phyloP scores from a whole-genome alignment of 2,797 vertebrate genomes.

The Poeciliopsis paucimaculata region DNA sequence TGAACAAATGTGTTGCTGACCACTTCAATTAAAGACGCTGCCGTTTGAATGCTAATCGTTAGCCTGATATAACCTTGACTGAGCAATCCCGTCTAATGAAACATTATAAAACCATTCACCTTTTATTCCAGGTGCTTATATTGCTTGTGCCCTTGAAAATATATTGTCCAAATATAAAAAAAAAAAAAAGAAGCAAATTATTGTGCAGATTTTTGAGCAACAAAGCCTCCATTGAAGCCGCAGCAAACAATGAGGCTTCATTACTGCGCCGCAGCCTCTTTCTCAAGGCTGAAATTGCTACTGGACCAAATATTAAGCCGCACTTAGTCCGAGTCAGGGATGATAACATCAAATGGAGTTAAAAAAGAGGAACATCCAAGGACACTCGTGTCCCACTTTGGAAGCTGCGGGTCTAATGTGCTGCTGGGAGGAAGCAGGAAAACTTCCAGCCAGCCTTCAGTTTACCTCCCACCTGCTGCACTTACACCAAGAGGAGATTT shows the following conservation, averaged over 20 bases:
- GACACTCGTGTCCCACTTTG: constrained; percentile 51
- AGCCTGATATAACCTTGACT: constrained; percentile 44
- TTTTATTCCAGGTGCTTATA: constrained; percentile 47
- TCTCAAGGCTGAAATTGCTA: constrained; percentile 64
- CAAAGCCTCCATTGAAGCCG: constrained; percentile 53
- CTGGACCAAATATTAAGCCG: constrained; percentile 58
- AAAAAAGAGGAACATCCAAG: constrained; percentile 52
- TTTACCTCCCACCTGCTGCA: constrained; percentile 59
- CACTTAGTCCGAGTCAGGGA: constrained; percentile 46
- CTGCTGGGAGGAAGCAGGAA: constrained; percentile 30
- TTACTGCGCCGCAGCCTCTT: constrained; percentile 39
- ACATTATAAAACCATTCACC: constrained; percentile 49
- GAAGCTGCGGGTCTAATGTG: constrained; percentile 46
- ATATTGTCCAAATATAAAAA: constrained; percentile 32
- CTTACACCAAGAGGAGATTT: constrained; percentile 45
- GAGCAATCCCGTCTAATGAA: constrained; percentile 42
- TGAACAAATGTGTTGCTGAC: constrained; percentile 67
- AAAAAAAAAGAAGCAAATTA: constrained; percentile 15
- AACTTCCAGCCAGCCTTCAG: constrained; percentile 39
- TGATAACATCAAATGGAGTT: constrained; percentile 57
- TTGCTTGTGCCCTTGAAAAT: constrained; percentile 61
- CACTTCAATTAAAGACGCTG: constrained; percentile 45
- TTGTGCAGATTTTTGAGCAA: constrained; percentile 42
- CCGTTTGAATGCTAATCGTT: constrained; percentile 48
- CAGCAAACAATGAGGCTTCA: constrained; percentile 51